These are phyloP conservation scores for Agrochola lota DNA, from an alignment of 2,888 invertebrate genomes.

Conservation along the genomic window DNA sequence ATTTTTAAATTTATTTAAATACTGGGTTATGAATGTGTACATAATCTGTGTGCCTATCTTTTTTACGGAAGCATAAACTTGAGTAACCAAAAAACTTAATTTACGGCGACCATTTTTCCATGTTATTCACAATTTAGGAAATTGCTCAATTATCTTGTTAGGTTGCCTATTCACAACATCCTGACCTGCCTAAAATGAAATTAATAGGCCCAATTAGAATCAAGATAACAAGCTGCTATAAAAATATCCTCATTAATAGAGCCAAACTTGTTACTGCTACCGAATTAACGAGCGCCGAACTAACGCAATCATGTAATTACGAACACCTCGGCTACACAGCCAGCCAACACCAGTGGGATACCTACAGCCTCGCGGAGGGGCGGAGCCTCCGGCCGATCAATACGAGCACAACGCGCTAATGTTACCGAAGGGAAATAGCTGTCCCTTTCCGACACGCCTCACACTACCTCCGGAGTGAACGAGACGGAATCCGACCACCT, in stretches of 20 bases:
- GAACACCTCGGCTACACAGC: constrained; percentile 73
- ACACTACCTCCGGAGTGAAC: constrained; percentile 65
- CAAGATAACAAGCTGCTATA: constrained; percentile 78
- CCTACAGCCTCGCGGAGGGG: constrained; percentile 80
- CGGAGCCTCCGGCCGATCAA: constrained; percentile 80
- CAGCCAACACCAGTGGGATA: constrained; percentile 73
- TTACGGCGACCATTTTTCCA: constrained; percentile 4
- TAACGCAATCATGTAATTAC: constrained; percentile 86
- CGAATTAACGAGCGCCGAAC: constrained; percentile 85
- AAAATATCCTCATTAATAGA: constrained; percentile 86
- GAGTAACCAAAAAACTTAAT: constrained; percentile 2
- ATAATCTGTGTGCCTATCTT: neutral
- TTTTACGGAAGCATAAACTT: neutral
- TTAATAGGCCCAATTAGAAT: constrained; percentile 77
- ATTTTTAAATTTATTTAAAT: neutral
- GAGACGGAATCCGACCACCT: constrained; percentile 72
- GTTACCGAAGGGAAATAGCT: constrained; percentile 56
- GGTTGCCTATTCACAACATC: constrained; percentile 62
- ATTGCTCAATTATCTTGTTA: constrained; percentile 55
- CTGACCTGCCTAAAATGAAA: constrained; percentile 67
- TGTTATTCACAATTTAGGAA: constrained; percentile 25
- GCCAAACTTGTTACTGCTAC: constrained; percentile 85
- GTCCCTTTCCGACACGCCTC: constrained; percentile 71
- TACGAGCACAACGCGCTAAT: constrained; percentile 71
- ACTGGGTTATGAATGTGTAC: neutral